Evolutionary conservation across 2,888 invertebrate genomes (phyloP), one percentile per base, ranked within the genome.

Genomic region (Anagyrus pseudococci): DNA sequence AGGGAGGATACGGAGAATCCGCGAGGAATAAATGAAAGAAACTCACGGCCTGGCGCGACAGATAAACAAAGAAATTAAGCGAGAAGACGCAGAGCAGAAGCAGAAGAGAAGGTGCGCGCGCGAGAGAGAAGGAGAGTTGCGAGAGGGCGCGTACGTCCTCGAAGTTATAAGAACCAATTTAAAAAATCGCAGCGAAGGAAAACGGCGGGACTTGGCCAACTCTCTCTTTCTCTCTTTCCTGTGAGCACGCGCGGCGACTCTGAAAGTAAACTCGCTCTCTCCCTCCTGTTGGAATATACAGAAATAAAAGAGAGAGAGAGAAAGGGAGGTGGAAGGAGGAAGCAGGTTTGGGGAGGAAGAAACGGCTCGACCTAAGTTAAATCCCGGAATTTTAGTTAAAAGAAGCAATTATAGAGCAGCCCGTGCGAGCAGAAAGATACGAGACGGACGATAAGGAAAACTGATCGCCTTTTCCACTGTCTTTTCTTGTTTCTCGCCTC

Each of bases 81-180:
- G 64, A 58, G 54, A 68, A 67, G 63, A 37, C n/a, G n/a, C n/a
- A n/a, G n/a, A n/a, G n/a, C n/a, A 46, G 68, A 64, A 60, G 66
- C 15, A 25, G 54, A n/a, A 26, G 40, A 47, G 23, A 41, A 8
- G 19, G 17, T 17, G 19, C 6, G 6, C 19, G 52, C 44, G 41
- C 26, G 40, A 49, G 33, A 52, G 22, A 33, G 44, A 17, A 26
- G 44, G 44, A 49, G 13, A 57, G 29, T 20, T 20, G 37, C 20
- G n/a, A n/a, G n/a, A n/a, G n/a, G n/a, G 29, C 29, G 59, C 60
- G 63, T 50, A 68, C 67, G 68, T 52, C 72, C 75, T 77, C 73
- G 75, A 78, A 78, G 73, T 79, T 78, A 75, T 77, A 78, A 79
- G 77, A 79, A 77, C 71, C 76, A 78, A 78, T 78, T 78, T 78